A percentile compares a stretch with the other conserved stretches of the same genome.
These are phyloP conservation scores for Drosophila chauvacae DNA, from an alignment of 1,140 invertebrate genomes.

Conservation along the genomic window DNA sequence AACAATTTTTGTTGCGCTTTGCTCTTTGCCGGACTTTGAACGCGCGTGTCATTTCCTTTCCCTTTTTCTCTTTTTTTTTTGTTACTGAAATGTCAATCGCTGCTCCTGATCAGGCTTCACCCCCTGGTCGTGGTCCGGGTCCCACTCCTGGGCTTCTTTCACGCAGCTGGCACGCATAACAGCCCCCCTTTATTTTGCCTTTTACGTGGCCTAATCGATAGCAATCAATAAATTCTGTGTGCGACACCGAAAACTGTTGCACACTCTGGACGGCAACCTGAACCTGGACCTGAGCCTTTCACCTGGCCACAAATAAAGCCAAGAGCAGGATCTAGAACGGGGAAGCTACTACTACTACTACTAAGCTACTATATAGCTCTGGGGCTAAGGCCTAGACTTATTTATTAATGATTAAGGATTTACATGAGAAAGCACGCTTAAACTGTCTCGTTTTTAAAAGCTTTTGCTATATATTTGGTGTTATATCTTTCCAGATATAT, in stretches of 20 bases:
- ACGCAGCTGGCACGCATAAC: conserved; percentile 36
- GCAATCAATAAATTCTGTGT: conserved; percentile 70
- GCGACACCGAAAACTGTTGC: conserved; percentile 44
- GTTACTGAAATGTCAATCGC: conserved; percentile 58
- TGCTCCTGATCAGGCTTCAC: conserved; percentile 4
- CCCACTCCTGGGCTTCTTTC: conserved; percentile 2
- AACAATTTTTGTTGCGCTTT: conserved; percentile 70
- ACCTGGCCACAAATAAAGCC: not conserved
- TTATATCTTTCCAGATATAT: not conserved
- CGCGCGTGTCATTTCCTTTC: conserved; percentile 14
- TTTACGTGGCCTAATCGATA: conserved; percentile 60
- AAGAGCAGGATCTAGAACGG: not conserved
- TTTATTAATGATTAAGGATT: not conserved
- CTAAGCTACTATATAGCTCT: not conserved
- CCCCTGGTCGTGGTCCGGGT: not conserved
- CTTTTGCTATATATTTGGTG: not conserved
- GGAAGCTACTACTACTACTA: no score
- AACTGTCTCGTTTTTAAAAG: not conserved
- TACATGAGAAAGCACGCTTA: not conserved
- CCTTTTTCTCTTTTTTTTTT: not conserved
- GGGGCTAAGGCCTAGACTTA: not conserved
- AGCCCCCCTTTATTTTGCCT: conserved; percentile 1
- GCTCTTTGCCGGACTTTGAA: conserved; percentile 32
- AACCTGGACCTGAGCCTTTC: not conserved
- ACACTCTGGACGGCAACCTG: conserved; percentile 7